phyloP scores from a whole-genome alignment of 1,140 invertebrate species.

The Achroia grisella region DNA sequence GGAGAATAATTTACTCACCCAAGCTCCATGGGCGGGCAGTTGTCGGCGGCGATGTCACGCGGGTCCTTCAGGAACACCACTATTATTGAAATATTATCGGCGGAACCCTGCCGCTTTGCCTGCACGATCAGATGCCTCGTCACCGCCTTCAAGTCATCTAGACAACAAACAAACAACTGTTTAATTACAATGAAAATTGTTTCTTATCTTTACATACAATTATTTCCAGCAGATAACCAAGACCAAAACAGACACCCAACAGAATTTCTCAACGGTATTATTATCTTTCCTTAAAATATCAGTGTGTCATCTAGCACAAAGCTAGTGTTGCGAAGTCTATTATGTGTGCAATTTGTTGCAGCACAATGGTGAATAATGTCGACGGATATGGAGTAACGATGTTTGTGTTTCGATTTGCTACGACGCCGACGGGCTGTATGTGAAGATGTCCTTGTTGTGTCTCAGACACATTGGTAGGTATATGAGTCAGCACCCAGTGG shows the following conservation, averaged over 20 bases:
- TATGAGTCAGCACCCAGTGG: conserved; percentile 38
- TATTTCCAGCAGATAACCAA: neutral
- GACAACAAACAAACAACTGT: conserved; percentile 14
- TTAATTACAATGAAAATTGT: neutral
- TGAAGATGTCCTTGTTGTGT: conserved; percentile 63
- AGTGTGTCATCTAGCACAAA: conserved; percentile 49
- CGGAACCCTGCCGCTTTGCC: conserved; percentile 84
- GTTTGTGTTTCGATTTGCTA: conserved; percentile 64
- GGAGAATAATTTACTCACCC: conserved; percentile 33
- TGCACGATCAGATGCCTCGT: conserved; percentile 81
- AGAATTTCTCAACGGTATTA: conserved; percentile 33
- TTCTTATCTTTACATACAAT: neutral
- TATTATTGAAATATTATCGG: conserved; percentile 92
- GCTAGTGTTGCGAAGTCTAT: conserved; percentile 58
- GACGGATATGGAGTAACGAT: conserved; percentile 66
- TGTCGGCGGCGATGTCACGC: conserved; percentile 75
- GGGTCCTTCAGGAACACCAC: conserved; percentile 89
- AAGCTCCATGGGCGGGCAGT: conserved; percentile 69
- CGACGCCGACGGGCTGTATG: conserved; percentile 29
- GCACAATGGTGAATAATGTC: conserved; percentile 60
- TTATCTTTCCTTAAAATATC: conserved; percentile 48
- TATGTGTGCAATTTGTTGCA: conserved; percentile 63
- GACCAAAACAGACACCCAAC: conserved; percentile 5
- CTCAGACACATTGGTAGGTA: conserved; percentile 22
- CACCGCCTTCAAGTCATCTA: conserved; percentile 79